Evolutionary conservation across 2,888 invertebrate genomes (phyloP), one percentile per base, ranked within the genome.

Genomic region (Drosophila emarginata): DNA sequence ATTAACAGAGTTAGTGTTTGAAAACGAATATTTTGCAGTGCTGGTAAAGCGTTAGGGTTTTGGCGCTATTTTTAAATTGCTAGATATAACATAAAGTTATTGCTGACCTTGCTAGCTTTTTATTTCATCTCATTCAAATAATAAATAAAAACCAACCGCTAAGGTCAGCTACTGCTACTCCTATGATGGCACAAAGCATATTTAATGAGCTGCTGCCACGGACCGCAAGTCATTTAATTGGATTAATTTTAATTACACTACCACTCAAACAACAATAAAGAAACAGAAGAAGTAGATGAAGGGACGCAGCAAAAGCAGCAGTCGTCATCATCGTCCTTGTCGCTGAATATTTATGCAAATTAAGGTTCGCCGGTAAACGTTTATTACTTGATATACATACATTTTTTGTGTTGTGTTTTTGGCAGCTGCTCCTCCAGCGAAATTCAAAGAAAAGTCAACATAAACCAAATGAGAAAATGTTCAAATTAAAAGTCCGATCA

Each of bases 231-330:
- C 72, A 70, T 77, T 81, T 74, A 81, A 87, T 77, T 83, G 85
- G 82, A 74, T 78, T 68, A 61, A 74, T 74, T 78, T 82, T 81
- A 87, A 87, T 83, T 81, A 83, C 68, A 67, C 74, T 63, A 56
- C 67, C 76, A 79, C 68, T 77, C 59, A 77, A 77, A 67, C 69
- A 58, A 69, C 45, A 45, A 45, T 45, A 45, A 45, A 11, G 18
- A 45, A 45, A 21, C 18, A 45, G 18, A 45, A 21, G 45, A 45
- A 45, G 45, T 12, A 45, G 21, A 45, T 12, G 45, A 21, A 18
- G 45, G 45, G 9, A 21, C 45, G 21, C 45, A 12, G 45, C 4
- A 45, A 21, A 45, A 45, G 45, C 18, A 45, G 45, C 45, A 45
- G 45, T 45, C 11, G 21, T 21, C 45, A 21, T 45, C 21, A 45